Base-by-base conservation (phyloP, 2,797 vertebrate genomes). In the Anableps anableps region DNA sequence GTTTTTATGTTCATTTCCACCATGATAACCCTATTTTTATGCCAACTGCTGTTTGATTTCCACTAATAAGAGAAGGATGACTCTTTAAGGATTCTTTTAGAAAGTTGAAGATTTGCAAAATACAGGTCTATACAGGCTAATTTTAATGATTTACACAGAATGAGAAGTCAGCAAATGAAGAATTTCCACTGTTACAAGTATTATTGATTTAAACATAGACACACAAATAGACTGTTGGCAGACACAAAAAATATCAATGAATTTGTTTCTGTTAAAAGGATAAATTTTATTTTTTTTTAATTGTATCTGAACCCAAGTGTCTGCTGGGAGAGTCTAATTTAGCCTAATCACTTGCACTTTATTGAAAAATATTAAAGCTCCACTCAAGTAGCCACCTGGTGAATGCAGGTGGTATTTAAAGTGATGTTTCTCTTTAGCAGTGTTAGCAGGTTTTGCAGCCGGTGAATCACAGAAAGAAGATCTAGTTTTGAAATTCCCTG, bases 391-490 rank as follows among this genome's bases (percentile, higher is more conserved):
- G 74, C 60, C 34, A 31, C 51, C 76, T 68, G 78, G 53, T 68
- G 89, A 75, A 78, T 60, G 26, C 10, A 55, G 77, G 71, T 75
- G 74, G 43, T 0, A 9, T 17, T 76, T 41, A 48, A 53, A 77
- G 60, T 34, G 74, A 68, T 55, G 36, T 74, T 82, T 80, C 53
- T 60, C 75, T 79, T 60, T 13, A 7, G 64, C 19, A 16, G 34
- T 41, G 74, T 74, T 62, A n/a, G 23, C 23, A n/a, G 71, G 19
- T 53, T 84, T 81, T 72, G 10, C 81, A 80, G 80, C 81, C 79
- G 70, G 72, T 76, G 78, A 62, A 73, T 79, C 72, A 45, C 83
- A 73, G 73, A 48, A 71, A 79, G 38, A 81, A 14, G 58, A 85
- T 80, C 45, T 70, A 5, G 13, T 72, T 53, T 76, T 71, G 41